Conservation (phyloP, 2,888 invertebrate genomes). For the Notodonta dromedarius region DNA sequence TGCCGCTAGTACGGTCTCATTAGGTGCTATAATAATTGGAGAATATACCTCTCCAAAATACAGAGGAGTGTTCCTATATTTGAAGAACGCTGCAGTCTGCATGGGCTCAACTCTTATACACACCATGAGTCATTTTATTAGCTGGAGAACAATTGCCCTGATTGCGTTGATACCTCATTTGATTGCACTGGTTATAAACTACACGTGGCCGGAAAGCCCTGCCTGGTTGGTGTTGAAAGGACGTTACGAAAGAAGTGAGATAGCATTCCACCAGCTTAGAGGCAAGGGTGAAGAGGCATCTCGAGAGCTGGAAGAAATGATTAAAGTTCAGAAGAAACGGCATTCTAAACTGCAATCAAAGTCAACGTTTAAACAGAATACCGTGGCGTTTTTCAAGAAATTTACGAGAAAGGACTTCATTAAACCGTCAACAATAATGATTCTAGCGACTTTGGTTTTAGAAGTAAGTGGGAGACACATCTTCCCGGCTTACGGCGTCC, state of each 20-base stretch:
- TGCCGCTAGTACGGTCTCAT: slow-evolving; percentile 43
- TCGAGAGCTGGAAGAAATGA: slow-evolving; percentile 50
- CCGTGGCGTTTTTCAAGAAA: slow-evolving; percentile 44
- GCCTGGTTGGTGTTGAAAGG: slow-evolving; percentile 81
- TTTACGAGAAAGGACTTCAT: slow-evolving; percentile 58
- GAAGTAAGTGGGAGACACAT: slow-evolving; percentile 61
- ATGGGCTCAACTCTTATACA: slow-evolving; percentile 55
- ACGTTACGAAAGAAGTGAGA: slow-evolving; percentile 70
- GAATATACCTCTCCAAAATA: slow-evolving; percentile 62
- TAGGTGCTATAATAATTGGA: slow-evolving; percentile 62
- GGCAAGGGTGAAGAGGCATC: slow-evolving; percentile 52
- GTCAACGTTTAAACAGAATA: slow-evolving; percentile 16
- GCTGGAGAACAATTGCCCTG: slow-evolving; percentile 56
- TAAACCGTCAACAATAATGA: slow-evolving; percentile 53
- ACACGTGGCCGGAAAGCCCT: slow-evolving; percentile 85
- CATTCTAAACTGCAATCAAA: slow-evolving; percentile 17
- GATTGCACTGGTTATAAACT: slow-evolving; percentile 51
- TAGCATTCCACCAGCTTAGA: slow-evolving; percentile 78
- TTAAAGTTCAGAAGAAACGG: slow-evolving; percentile 49
- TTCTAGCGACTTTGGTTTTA: slow-evolving; percentile 46
- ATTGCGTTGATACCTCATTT: slow-evolving; percentile 46
- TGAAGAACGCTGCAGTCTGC: slow-evolving; percentile 57
- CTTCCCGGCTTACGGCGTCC: slow-evolving; percentile 62
- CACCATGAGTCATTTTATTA: slow-evolving; percentile 42
- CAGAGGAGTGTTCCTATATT: slow-evolving; percentile 60